phyloP scores from a whole-genome alignment of 1,140 invertebrate genomes.

The Vanessa tameamea region DNA sequence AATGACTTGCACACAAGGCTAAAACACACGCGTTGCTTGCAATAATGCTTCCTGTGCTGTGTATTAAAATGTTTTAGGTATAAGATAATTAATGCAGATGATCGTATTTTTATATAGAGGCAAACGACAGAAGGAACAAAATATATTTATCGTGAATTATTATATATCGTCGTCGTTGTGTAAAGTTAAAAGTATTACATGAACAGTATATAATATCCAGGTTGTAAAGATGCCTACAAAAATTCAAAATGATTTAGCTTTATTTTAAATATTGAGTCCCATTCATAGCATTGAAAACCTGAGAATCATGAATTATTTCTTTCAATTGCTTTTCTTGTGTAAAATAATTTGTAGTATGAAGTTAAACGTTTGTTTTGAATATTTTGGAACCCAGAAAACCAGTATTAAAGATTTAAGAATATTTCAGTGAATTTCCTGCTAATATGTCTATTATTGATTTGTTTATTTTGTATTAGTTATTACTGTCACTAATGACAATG shows the following conservation, averaged over 20 bases:
- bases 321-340: no score
- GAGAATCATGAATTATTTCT: no score
- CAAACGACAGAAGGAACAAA: constrained; percentile 1
- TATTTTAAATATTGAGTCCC: background rate
- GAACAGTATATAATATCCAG: background rate
- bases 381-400: no score
- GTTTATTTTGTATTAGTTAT: no score
- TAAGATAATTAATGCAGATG: constrained; percentile 33
- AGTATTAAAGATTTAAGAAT: no score
- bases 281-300: no score
- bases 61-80: constrained; percentile 24
- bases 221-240: background rate
- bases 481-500: background rate
- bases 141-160: background rate
- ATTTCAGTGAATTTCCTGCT: no score
- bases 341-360: no score
- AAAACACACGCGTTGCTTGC: constrained; percentile 21
- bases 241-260: background rate
- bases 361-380: no score
- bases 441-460: no score
- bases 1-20: constrained; percentile 2
- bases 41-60: constrained; percentile 27
- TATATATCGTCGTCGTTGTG: background rate
- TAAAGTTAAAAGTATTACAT: constrained; percentile 6
- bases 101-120: constrained; percentile 36